phyloP scores from a whole-genome alignment of 2,113 vertebrate genomes.

The Bos javanicus region DNA sequence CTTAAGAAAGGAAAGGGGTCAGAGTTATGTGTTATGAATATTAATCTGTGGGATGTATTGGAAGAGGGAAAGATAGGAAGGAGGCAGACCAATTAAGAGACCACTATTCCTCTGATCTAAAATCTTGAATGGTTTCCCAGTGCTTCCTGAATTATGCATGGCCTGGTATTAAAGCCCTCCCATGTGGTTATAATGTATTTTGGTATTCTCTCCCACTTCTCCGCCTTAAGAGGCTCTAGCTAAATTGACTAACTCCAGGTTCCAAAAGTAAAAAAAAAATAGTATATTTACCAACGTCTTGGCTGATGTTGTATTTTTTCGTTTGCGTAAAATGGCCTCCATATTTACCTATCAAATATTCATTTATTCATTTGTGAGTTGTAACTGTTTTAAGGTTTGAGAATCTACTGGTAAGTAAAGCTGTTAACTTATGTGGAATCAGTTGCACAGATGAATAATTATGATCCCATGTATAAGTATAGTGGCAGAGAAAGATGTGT shows the following conservation, averaged over 20 bases:
- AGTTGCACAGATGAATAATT: constrained; percentile 4
- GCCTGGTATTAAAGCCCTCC: neutral
- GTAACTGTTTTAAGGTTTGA: constrained; percentile 19
- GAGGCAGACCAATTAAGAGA: neutral
- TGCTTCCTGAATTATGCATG: neutral
- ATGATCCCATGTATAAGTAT: neutral
- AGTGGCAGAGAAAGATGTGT: neutral
- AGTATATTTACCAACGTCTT: neutral
- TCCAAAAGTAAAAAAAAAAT: neutral
- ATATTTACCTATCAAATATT: neutral
- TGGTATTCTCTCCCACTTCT: neutral
- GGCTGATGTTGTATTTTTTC: neutral
- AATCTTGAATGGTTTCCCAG: neutral
- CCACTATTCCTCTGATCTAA: neutral
- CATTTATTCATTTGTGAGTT: constrained; percentile 16
- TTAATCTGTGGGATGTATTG: neutral
- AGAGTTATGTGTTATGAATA: neutral
- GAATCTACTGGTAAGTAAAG: neutral
- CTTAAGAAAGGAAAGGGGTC: constrained; percentile 4
- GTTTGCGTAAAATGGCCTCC: neutral
- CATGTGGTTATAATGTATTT: neutral
- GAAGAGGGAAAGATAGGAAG: neutral
- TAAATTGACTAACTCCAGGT: neutral
- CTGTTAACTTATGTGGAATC: constrained; percentile 19
- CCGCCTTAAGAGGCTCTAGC: neutral